Base-by-base conservation (phyloP, 2,797 vertebrate genomes). In the Sebastes wilsoni region DNA sequence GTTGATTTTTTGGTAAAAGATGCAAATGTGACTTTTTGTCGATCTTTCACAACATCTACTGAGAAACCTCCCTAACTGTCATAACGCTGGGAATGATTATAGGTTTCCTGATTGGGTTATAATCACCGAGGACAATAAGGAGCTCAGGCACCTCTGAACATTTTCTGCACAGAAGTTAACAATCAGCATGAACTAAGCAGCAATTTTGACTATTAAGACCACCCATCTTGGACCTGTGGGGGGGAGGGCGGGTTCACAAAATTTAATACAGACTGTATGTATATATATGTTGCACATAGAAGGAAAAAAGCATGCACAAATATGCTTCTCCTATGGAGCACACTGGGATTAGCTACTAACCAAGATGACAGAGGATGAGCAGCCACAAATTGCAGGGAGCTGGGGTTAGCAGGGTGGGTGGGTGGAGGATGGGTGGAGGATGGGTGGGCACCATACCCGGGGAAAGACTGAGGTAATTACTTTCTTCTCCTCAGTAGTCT, bases 291-390 rank as follows among this genome's bases (percentile, higher is more conserved):
- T 34, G 60, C 54, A 71, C 25, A 54, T 59, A 76, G 18, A 60
- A 25, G 60, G 18, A 56, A 62, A 23, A 54, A 66, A 32, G 18
- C 69, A 30, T 42, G 72, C 32, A 69, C 55, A 46, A 38, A 71
- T 60, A 80, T 72, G 46, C 62, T 54, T 68, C 34, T 46, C 27
- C 18, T 69, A 49, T 69, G 77, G 72, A 55, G 66, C 54, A 59
- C 8, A 8, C 66, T 80, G 68, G 73, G 72, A 91, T 86, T 73
- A 54, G 49, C 49, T 54, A 85, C 74, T 38, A 55, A 52, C 68
- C 66, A 79, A 87, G 90, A 93, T 86, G 90, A 90, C 75, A 91
- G 84, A 85, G 86, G 90, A 94, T 93, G 89, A 92, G 85, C 88
- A 76, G 86, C 87, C 88, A 49, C 87, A 93, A 92, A 92, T 89